Percentiles rank a stretch among this genome's conserved stretches.
These are phyloP conservation scores for Parnassius orleans DNA, from an alignment of 2,888 invertebrate species.

Conservation along the genomic window DNA sequence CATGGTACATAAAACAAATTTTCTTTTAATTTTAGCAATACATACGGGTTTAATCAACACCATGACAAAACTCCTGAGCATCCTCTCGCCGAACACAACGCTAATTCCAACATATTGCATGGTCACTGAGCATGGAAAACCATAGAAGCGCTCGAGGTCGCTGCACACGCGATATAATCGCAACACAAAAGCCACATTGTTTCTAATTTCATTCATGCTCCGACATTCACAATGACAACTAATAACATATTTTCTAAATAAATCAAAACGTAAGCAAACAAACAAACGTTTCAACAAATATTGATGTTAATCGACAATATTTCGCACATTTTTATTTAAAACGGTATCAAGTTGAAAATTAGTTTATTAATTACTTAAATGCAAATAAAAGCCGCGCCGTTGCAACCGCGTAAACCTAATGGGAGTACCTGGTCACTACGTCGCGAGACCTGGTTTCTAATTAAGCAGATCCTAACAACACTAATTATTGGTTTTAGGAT, in stretches of 20 bases:
- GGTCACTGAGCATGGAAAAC: conserved; percentile 34
- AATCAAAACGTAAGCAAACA: not conserved
- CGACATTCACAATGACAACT: conserved; percentile 6
- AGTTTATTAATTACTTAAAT: no score
- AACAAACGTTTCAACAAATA: not conserved
- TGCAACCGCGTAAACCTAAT: no score
- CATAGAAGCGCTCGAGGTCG: conserved; percentile 34
- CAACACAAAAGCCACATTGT: conserved; percentile 51
- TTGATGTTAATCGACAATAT: no score
- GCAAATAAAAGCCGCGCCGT: no score
- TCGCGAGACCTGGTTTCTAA: no score
- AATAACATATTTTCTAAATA: conserved; percentile 4
- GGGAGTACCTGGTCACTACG: no score
- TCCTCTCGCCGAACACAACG: conserved; percentile 38
- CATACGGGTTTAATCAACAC: conserved; percentile 53
- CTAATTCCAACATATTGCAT: conserved; percentile 40
- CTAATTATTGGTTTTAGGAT: no score
- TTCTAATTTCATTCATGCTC: conserved; percentile 27
- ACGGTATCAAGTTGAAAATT: no score
- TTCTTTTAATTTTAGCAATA: not conserved
- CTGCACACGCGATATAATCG: conserved; percentile 45
- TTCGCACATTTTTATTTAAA: no score
- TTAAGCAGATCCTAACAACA: no score
- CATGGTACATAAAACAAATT: not conserved
- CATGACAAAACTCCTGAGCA: conserved; percentile 52